Evolutionary conservation across 2,113 vertebrate genomes (phyloP).

Genomic region (Hassar affinis): DNA sequence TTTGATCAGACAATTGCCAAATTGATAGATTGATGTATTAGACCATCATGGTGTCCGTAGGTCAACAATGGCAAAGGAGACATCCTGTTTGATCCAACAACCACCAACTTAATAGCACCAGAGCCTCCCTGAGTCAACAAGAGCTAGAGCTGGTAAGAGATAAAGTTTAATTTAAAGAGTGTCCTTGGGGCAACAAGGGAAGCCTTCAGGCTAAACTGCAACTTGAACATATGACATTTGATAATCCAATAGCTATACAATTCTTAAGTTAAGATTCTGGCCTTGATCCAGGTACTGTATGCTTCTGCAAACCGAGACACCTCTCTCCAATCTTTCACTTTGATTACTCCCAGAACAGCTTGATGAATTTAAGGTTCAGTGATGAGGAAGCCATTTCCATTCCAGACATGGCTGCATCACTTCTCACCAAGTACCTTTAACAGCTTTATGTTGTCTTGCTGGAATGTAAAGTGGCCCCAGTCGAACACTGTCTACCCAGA

Average conservation of each 20-base stretch:
- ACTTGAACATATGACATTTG: neutral
- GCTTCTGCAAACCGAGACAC: neutral
- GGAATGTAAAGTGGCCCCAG: slow-evolving; percentile 17
- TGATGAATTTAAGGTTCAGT: neutral
- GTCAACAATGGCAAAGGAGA: neutral
- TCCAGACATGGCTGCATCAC: neutral
- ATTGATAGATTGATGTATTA: neutral
- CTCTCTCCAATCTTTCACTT: neutral
- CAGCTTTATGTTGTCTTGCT: neutral
- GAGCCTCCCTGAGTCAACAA: neutral
- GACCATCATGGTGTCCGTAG: neutral
- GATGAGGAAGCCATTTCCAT: slow-evolving; percentile 6
- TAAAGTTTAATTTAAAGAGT: neutral
- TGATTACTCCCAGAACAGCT: neutral
- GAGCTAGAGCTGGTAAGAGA: neutral
- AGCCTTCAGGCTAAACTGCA: too few relatives aligned
- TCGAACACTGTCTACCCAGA: neutral
- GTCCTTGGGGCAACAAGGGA: neutral
- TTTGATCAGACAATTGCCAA: neutral
- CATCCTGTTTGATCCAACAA: neutral
- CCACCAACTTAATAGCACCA: neutral
- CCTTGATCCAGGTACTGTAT: neutral
- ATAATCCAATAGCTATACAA: neutral
- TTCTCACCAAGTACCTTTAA: neutral
- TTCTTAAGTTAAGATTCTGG: too few relatives aligned